Base-by-base conservation (phyloP, 2,113 vertebrate species). In the Lagopus leucura region DNA sequence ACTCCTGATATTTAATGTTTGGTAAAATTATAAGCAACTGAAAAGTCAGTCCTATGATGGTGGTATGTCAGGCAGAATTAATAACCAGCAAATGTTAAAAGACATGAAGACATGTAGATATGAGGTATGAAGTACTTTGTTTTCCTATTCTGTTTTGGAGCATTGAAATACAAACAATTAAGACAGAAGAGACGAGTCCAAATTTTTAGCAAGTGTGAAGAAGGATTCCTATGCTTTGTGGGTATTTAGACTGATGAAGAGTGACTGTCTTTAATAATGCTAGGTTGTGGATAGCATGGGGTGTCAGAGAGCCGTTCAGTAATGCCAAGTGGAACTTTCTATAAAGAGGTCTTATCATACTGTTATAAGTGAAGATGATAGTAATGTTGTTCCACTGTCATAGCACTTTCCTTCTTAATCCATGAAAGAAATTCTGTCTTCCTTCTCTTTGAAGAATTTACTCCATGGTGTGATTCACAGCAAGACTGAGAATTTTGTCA, bases 11-110 rank as follows among this genome's bases (percentile, higher is more conserved):
- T 69, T 72, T 92, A 38, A 76, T 90, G 15, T 66, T 75, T 86
- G 54, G 45, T 54, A 86, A 86, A 94, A 80, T 60, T 88, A 52
- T 34, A 72, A 82, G 74, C n/a, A 94, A 70, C 67, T 64, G 71
- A 64, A 87, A 87, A 75, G 28, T 72, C 47, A 88, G 57, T 47
- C 24, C 11, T 64, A 5, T 50, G 64, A 78, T 16, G 38, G 42
- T 54, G 30, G 72, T 60, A 13, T 36, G 32, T 85, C 42, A 47
- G 58, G 28, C 48, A 69, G 58, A 72, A 40, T 76, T 88, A 63
- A 40, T 67, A 75, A 61, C 7, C 75, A 54, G 38, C 18, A 83
- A 76, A 67, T 64, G 13, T 61, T 90, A 57, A 83, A 92, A 95
- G 48, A 18, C 38, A 38, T 79, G 43, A 25, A 75, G 71, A 67